Percentiles rank a stretch among this genome's conserved stretches.
Evolutionary conservation across 2,888 invertebrate genomes (phyloP).

Genomic region (Lepidocyrtinus sp.): DNA sequence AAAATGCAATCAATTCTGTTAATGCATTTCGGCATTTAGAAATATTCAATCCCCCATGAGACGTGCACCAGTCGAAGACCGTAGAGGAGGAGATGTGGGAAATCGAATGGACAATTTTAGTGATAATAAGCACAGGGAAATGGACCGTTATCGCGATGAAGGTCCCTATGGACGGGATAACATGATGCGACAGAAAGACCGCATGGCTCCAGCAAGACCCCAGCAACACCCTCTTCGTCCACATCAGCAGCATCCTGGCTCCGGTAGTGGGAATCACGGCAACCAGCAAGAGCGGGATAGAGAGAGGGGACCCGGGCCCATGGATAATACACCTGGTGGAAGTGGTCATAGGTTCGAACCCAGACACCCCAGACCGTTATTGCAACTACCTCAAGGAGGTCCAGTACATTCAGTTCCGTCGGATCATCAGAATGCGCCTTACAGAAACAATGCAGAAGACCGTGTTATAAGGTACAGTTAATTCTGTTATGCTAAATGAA

Average conservation of each 20-base stretch:
- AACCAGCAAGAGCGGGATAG: slow-evolving; percentile 46
- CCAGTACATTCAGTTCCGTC: slow-evolving; percentile 1
- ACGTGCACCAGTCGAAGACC: slow-evolving; percentile 62
- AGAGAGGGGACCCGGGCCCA: slow-evolving; percentile 18
- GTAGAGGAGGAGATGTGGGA: slow-evolving; percentile 27
- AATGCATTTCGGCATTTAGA: slow-evolving; percentile 30
- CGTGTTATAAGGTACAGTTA: slow-evolving; percentile 35
- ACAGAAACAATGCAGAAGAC: slow-evolving; percentile 25
- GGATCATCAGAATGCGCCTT: slow-evolving; percentile 1
- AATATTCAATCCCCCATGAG: slow-evolving; percentile 61
- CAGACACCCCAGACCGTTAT: slow-evolving; percentile 27
- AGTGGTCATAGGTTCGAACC: slow-evolving; percentile 31
- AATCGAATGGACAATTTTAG: slow-evolving; percentile 41
- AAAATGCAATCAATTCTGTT: not conserved
- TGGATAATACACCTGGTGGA: slow-evolving; percentile 25
- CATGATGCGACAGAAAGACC: slow-evolving; percentile 59
- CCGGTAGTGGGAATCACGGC: too few species aligned
- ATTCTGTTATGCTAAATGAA: not conserved
- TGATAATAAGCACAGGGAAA: slow-evolving; percentile 35
- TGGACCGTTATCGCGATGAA: slow-evolving; percentile 59
- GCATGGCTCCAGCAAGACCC: slow-evolving; percentile 65
- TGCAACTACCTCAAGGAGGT: slow-evolving; percentile 32
- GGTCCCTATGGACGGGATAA: slow-evolving; percentile 30
- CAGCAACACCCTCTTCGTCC: slow-evolving; percentile 25
- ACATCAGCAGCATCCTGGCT: slow-evolving; percentile 27